phyloP scores from a whole-genome alignment of 2,888 invertebrate species.

The Bedellia somnulentella region DNA sequence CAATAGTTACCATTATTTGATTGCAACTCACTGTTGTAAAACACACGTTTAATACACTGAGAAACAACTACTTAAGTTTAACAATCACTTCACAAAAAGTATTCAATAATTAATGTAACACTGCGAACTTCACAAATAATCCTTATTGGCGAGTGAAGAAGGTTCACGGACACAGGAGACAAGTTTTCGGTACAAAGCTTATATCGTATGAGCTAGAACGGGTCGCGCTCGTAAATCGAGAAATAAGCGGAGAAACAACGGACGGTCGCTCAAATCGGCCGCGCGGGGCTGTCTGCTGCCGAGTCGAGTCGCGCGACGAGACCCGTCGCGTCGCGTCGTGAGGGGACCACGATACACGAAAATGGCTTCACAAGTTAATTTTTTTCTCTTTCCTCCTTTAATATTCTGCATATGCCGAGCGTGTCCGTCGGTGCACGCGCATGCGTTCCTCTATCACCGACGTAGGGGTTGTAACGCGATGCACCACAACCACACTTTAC shows the following conservation, averaged over 20 bases:
- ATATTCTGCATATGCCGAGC: constrained; percentile 60
- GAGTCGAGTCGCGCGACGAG: background rate
- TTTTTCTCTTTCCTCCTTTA: constrained; percentile 62
- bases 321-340: background rate
- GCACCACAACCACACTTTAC: constrained; percentile 59
- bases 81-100: constrained; percentile 4
- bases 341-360: constrained; percentile 52
- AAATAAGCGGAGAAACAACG: too few relatives aligned
- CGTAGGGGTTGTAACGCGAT: constrained; percentile 54
- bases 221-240: constrained; percentile 18
- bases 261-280: constrained; percentile 31
- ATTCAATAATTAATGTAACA: too few relatives aligned
- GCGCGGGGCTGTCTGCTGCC: constrained; percentile 26
- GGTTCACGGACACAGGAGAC: too few relatives aligned
- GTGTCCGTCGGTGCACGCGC: constrained; percentile 49
- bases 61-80: constrained; percentile 9
- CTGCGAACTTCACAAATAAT: too few relatives aligned
- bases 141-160: too few relatives aligned
- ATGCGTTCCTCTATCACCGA: constrained; percentile 29
- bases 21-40: too few relatives aligned
- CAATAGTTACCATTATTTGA: constrained; percentile 2
- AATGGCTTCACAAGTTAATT: constrained; percentile 62
- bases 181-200: too few relatives aligned
- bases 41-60: constrained; percentile 8
- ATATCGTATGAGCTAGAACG: too few relatives aligned